Evolutionary conservation across 1,140 invertebrate species (phyloP).

Genomic region (Patella vulgata): DNA sequence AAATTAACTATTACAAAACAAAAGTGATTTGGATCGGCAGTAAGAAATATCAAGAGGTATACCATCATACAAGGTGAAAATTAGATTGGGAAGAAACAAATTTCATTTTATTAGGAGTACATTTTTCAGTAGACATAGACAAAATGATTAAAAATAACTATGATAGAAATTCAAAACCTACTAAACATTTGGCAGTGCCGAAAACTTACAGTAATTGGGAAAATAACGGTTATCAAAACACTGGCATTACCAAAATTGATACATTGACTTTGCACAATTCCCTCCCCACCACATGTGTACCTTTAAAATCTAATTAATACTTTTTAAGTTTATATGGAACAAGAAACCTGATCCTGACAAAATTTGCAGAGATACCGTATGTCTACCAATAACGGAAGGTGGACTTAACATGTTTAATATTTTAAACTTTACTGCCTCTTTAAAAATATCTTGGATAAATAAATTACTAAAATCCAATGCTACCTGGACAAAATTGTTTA

Average conservation of each 20-base stretch:
- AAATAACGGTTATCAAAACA: conserved; percentile 10
- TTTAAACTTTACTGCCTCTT: too few relatives aligned
- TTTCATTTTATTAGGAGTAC: conserved; percentile 12
- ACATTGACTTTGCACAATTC: conserved; percentile 13
- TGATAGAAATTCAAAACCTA: conserved; percentile 5
- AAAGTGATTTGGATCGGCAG: conserved; percentile 18
- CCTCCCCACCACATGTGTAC: conserved; percentile 1
- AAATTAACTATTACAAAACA: too few relatives aligned
- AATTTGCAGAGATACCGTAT: conserved; percentile 7
- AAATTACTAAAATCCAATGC: neutral
- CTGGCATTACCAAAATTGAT: conserved; percentile 15
- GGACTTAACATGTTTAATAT: too few relatives aligned
- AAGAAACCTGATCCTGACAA: conserved; percentile 6
- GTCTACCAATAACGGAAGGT: conserved; percentile 7
- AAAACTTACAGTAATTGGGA: conserved; percentile 20
- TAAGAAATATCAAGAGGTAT: conserved; percentile 11
- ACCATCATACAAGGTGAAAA: conserved; percentile 2
- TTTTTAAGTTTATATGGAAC: conserved; percentile 17
- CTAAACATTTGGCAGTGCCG: conserved; percentile 16
- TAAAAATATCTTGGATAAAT: conserved; percentile 22
- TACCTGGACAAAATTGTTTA: conserved; percentile 10
- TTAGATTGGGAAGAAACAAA: neutral
- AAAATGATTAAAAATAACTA: conserved; percentile 6
- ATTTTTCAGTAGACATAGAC: conserved; percentile 14
- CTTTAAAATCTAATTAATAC: neutral